Percentiles rank a stretch among this genome's conserved stretches.
Evolutionary conservation across 23 tunicate genomes (phyloP).

Genomic region (Oikopleura albicans): DNA sequence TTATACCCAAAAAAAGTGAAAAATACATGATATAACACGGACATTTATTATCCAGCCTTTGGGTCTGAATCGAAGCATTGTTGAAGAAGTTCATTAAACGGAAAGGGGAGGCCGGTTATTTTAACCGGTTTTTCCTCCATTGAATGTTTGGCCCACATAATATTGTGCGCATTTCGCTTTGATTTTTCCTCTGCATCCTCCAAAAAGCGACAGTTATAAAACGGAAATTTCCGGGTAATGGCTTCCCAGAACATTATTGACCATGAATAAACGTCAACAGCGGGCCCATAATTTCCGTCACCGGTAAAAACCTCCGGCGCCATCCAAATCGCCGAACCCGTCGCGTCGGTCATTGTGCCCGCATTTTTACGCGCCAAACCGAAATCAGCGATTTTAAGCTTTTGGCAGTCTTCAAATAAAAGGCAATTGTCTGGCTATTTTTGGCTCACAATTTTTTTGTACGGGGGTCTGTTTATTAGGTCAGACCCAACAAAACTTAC

Average conservation of each 20-base stretch:
- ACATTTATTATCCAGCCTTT: too few relatives aligned
- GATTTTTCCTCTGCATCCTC: not conserved
- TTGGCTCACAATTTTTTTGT: too few relatives aligned
- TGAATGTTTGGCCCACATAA: not conserved
- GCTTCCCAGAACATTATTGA: conserved; percentile 3
- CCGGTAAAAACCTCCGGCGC: not conserved
- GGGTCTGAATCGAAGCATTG: not conserved
- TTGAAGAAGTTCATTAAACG: not conserved
- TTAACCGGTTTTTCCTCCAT: not conserved
- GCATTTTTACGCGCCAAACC: not conserved
- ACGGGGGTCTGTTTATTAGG: too few relatives aligned
- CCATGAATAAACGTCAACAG: not conserved
- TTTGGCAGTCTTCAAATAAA: not conserved
- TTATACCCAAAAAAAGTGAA: too few relatives aligned
- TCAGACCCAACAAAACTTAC: too few relatives aligned
- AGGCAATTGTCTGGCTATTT: not conserved
- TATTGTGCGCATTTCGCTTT: not conserved
- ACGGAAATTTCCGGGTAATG: not conserved
- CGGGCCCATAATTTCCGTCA: not conserved
- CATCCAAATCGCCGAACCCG: not conserved
- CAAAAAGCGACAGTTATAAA: not conserved
- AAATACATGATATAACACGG: too few relatives aligned
- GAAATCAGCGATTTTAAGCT: conserved; percentile 2
- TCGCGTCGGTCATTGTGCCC: not conserved
- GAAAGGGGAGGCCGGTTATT: not conserved